A percentile compares a stretch with the other conserved stretches of the same genome.
phyloP scores from a whole-genome alignment of 1,140 invertebrate species.

The Condylostylus longicornis region DNA sequence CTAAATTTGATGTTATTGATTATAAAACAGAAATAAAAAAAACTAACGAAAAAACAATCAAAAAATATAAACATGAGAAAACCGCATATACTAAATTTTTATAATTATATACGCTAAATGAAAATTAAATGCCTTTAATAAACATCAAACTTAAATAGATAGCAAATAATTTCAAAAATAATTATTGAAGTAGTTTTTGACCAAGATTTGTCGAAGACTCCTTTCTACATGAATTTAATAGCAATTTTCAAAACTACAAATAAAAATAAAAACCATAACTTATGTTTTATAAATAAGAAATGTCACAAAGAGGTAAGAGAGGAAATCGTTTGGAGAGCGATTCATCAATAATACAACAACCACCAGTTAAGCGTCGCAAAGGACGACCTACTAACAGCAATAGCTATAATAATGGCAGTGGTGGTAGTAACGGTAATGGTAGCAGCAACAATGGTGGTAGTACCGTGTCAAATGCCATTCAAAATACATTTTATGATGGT shows the following conservation, averaged over 20 bases:
- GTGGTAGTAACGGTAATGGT: constrained; percentile 3
- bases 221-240: background rate
- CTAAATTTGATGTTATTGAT: too few relatives aligned
- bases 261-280: background rate
- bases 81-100: too few relatives aligned
- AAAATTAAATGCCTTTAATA: background rate
- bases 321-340: constrained; percentile 30
- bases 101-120: background rate
- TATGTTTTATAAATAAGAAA: constrained; percentile 23
- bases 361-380: constrained; percentile 29
- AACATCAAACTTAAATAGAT: constrained; percentile 8
- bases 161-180: constrained; percentile 6
- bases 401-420: constrained; percentile 8
- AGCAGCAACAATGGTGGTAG: background rate
- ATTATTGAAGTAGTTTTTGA: constrained; percentile 9
- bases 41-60: too few relatives aligned
- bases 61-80: too few relatives aligned
- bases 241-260: background rate
- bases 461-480: constrained; percentile 2
- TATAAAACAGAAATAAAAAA: too few relatives aligned
- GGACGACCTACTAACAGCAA: constrained; percentile 27
- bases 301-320: constrained; percentile 34
- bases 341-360: constrained; percentile 27
- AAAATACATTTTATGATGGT: background rate
- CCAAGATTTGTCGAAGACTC: background rate